Evolutionary conservation across 2,888 invertebrate genomes (phyloP).

Genomic region (Lagria hirta): DNA sequence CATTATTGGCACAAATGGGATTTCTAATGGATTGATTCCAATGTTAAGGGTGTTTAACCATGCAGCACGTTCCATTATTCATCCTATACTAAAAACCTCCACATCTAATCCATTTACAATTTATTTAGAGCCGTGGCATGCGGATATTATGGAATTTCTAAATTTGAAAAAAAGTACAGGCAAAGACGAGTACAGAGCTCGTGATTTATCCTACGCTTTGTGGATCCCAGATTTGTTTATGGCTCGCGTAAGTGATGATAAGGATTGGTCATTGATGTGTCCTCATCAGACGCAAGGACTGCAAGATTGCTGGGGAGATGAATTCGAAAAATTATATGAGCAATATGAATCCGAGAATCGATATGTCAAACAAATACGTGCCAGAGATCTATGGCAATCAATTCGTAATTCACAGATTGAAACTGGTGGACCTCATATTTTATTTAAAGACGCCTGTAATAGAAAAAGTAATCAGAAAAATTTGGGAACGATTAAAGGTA

Average conservation of each 20-base stretch:
- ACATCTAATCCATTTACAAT: conserved; percentile 98
- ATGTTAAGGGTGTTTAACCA: conserved; percentile 95
- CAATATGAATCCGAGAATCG: conserved; percentile 82
- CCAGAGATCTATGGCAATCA: conserved; percentile 90
- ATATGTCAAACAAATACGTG: conserved; percentile 68
- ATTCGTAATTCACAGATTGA: conserved; percentile 95
- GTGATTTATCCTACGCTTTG: conserved; percentile 94
- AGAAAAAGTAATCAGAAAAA: conserved; percentile 97
- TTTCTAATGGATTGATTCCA: conserved; percentile 93
- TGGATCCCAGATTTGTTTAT: conserved; percentile 99
- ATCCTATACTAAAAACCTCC: conserved; percentile 96
- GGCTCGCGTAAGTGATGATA: conserved; percentile 85
- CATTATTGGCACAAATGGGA: conserved; percentile 95
- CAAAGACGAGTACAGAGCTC: conserved; percentile 89
- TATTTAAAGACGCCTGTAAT: conserved; percentile 95
- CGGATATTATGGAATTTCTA: conserved; percentile 93
- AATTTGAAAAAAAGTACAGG: conserved; percentile 95
- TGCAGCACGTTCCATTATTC: conserved; percentile 95
- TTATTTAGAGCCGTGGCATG: conserved; percentile 99
- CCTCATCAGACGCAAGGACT: conserved; percentile 91
- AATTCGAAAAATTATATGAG: conserved; percentile 86
- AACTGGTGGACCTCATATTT: conserved; percentile 97
- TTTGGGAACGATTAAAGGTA: conserved; percentile 96
- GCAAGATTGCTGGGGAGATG: conserved; percentile 90
- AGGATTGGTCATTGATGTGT: conserved; percentile 95